A percentile compares a stretch with the other conserved stretches of the same genome.
phyloP scores from a whole-genome alignment of 1,140 invertebrate genomes.

The Drosophila watanabei region DNA sequence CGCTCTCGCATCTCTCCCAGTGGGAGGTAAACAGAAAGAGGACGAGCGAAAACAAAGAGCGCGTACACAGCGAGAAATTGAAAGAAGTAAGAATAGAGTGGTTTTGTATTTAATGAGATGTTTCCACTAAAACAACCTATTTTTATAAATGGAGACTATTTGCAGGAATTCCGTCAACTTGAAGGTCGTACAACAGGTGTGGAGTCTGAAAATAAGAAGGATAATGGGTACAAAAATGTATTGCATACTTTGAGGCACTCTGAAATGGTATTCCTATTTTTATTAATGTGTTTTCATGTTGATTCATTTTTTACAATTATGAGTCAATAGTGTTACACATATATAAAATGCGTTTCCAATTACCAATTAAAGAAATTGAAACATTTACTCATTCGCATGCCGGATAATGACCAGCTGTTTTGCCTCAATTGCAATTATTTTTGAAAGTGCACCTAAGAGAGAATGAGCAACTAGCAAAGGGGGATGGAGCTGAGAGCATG shows the following conservation, averaged over 20 bases:
- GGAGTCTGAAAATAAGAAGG: background rate
- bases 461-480: constrained; percentile 5
- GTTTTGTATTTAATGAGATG: background rate
- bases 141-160: too few relatives aligned
- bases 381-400: background rate
- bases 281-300: background rate
- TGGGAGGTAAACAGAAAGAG: constrained; percentile 41
- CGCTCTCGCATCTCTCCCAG: constrained; percentile 27
- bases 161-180: too few relatives aligned
- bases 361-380: background rate
- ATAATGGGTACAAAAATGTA: background rate
- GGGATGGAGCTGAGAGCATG: constrained; percentile 43
- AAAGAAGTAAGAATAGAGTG: background rate
- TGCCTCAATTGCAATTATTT: constrained; percentile 10
- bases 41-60: constrained; percentile 29
- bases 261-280: too few relatives aligned
- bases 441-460: constrained; percentile 28
- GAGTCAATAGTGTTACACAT: background rate
- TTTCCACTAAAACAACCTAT: background rate
- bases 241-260: constrained; percentile 3
- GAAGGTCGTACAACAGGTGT: too few relatives aligned
- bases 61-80: constrained; percentile 25
- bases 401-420: constrained; percentile 14
- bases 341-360: background rate
- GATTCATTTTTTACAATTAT: too few relatives aligned